These are phyloP conservation scores for Macaria liturata DNA, from an alignment of 2,888 invertebrate species.

Conservation along the genomic window DNA sequence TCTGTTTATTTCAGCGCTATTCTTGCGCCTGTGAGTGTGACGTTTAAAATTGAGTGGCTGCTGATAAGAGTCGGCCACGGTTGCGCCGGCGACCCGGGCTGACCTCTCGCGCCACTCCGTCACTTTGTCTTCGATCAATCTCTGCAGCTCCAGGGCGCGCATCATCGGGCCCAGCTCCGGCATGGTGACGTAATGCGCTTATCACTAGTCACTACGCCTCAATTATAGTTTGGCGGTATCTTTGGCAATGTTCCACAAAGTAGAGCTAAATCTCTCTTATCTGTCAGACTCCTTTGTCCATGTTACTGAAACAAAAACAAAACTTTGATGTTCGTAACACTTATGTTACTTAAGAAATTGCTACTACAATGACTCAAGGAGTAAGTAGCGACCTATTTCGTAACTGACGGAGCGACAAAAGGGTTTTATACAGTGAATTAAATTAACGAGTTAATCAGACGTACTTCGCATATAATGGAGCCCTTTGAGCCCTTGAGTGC, in stretches of 20 bases:
- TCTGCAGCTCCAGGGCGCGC: constrained; percentile 78
- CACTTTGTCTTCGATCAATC: constrained; percentile 79
- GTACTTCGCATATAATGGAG: constrained; percentile 19
- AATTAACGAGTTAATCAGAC: constrained; percentile 35
- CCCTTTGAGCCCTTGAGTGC: constrained; percentile 29
- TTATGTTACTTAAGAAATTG: neutral
- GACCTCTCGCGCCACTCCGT: constrained; percentile 80
- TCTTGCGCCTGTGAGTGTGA: constrained; percentile 77
- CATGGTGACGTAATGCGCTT: constrained; percentile 55
- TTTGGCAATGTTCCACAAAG: constrained; percentile 34
- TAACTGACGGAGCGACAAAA: constrained; percentile 1
- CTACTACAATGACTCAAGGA: no score
- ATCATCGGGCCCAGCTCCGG: constrained; percentile 77
- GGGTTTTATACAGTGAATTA: constrained; percentile 26
- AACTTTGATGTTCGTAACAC: constrained; percentile 12
- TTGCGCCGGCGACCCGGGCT: constrained; percentile 72
- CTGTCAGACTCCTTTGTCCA: constrained; percentile 30
- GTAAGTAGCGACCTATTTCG: constrained; percentile 11
- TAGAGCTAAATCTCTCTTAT: constrained; percentile 26
- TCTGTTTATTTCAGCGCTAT: constrained; percentile 80
- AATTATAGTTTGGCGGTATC: constrained; percentile 35
- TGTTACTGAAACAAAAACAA: constrained; percentile 32
- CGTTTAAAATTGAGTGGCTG: constrained; percentile 79
- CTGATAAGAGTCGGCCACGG: constrained; percentile 78
- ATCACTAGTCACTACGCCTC: constrained; percentile 32